A percentile compares a stretch with the other conserved stretches of the same genome.
Evolutionary conservation across 2,113 vertebrate genomes (phyloP).

Genomic region (Nerophis lumbriciformis): DNA sequence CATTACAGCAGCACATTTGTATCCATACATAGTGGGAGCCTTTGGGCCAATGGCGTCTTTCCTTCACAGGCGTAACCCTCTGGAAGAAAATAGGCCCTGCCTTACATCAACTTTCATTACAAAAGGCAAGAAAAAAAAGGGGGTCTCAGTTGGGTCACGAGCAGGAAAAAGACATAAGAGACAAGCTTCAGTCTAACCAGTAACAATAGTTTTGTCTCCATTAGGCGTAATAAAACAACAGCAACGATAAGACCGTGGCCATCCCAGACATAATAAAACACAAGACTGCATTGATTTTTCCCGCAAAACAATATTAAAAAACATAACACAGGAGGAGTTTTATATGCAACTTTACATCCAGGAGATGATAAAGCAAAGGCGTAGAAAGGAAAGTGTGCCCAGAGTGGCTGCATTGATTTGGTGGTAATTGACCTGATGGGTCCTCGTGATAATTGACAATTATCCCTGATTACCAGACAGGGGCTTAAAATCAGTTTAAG

Average conservation of each 20-base stretch:
- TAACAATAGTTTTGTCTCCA: slow-evolving; percentile 75
- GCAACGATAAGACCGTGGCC: slow-evolving; percentile 38
- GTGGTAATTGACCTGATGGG: slow-evolving; percentile 77
- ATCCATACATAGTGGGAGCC: slow-evolving; percentile 70
- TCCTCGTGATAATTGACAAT: slow-evolving; percentile 82
- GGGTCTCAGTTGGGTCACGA: slow-evolving; percentile 58
- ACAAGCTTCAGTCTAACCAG: slow-evolving; percentile 63
- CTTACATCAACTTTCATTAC: slow-evolving; percentile 77
- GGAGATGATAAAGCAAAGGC: slow-evolving; percentile 36
- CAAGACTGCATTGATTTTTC: slow-evolving; percentile 43
- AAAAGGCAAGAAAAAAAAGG: slow-evolving; percentile 55
- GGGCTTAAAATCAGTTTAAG: slow-evolving; percentile 73
- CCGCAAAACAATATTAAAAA: slow-evolving; percentile 37
- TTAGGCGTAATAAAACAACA: slow-evolving; percentile 65
- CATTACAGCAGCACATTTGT: slow-evolving; percentile 76
- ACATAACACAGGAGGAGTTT: slow-evolving; percentile 30
- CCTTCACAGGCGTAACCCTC: slow-evolving; percentile 65
- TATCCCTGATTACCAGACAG: slow-evolving; percentile 78
- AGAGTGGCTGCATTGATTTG: slow-evolving; percentile 71
- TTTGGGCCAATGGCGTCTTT: slow-evolving; percentile 57
- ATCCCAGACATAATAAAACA: slow-evolving; percentile 53
- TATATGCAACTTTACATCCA: slow-evolving; percentile 42
- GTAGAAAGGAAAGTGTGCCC: slow-evolving; percentile 28
- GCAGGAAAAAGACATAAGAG: slow-evolving; percentile 64
- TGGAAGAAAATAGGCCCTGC: slow-evolving; percentile 61